Conservation (phyloP, 2,888 invertebrate genomes). For the Dichetophora obliterata region DNA sequence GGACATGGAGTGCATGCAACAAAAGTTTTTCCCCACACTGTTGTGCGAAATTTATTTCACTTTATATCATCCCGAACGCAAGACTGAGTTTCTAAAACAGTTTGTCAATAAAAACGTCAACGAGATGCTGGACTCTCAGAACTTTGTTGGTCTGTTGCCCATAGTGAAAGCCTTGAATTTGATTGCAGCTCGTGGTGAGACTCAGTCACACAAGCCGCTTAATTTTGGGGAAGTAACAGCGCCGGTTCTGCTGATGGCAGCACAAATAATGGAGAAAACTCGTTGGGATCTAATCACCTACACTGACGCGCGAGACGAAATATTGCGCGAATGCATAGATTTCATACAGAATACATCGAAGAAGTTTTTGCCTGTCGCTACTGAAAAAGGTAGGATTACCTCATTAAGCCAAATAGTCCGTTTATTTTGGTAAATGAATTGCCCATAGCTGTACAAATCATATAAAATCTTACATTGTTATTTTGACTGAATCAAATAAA, state of each 20-base stretch:
- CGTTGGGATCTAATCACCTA: slow-evolving; percentile 63
- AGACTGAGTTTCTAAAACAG: slow-evolving; percentile 57
- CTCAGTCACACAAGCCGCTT: slow-evolving; percentile 47
- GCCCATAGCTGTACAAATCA: not conserved
- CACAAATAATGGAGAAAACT: slow-evolving; percentile 60
- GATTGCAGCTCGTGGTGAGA: slow-evolving; percentile 50
- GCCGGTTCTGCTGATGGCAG: slow-evolving; percentile 59
- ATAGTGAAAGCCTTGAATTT: slow-evolving; percentile 56
- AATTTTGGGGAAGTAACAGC: slow-evolving; percentile 59
- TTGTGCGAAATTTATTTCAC: slow-evolving; percentile 55
- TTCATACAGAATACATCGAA: slow-evolving; percentile 57
- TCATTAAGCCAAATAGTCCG: not conserved
- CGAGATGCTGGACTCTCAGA: slow-evolving; percentile 53
- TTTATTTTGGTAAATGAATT: not conserved
- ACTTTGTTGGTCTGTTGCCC: slow-evolving; percentile 50
- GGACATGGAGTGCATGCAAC: slow-evolving; percentile 46
- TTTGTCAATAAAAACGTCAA: slow-evolving; percentile 57
- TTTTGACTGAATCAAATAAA: not conserved
- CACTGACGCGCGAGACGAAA: slow-evolving; percentile 56
- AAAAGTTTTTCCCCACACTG: slow-evolving; percentile 54
- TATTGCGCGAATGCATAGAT: slow-evolving; percentile 56
- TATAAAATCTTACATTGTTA: not conserved
- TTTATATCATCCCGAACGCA: slow-evolving; percentile 52
- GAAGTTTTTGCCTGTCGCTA: slow-evolving; percentile 57
- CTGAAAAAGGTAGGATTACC: slow-evolving; percentile 55